Evolutionary conservation across 2,113 vertebrate genomes (phyloP).

Genomic region (Syrrhaptes paradoxus): DNA sequence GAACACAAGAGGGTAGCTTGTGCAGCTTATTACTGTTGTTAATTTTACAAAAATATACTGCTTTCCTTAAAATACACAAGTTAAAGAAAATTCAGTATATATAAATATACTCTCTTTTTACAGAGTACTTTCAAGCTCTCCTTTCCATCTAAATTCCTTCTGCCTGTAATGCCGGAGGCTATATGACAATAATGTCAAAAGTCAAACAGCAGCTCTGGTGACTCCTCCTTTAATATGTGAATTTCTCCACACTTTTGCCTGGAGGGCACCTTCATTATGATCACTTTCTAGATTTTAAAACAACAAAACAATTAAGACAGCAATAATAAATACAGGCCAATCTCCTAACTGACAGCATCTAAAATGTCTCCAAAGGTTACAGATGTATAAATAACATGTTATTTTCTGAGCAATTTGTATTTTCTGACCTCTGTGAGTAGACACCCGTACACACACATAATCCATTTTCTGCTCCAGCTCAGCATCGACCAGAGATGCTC

Average conservation of each 20-base stretch:
- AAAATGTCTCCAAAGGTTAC: background rate
- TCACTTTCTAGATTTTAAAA: background rate
- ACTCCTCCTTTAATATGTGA: background rate
- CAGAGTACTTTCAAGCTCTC: background rate
- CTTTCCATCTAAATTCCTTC: background rate
- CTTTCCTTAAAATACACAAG: background rate
- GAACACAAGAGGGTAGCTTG: background rate
- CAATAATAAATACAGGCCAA: background rate
- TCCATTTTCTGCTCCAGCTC: conserved; percentile 10
- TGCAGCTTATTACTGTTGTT: background rate
- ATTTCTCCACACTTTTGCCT: background rate
- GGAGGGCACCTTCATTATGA: background rate
- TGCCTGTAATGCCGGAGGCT: background rate
- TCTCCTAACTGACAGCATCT: background rate
- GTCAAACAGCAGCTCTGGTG: background rate
- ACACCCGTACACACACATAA: fast-evolving
- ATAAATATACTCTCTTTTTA: background rate
- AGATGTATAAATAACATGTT: background rate
- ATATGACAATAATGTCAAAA: background rate
- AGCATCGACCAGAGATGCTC: background rate
- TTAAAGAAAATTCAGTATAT: background rate
- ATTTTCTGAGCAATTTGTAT: background rate
- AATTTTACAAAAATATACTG: background rate
- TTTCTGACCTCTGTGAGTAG: background rate
- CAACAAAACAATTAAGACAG: background rate